Evolutionary conservation across 2,888 invertebrate species (phyloP), one percentile per base, ranked within the genome.

Genomic region (Mamestra brassicae): DNA sequence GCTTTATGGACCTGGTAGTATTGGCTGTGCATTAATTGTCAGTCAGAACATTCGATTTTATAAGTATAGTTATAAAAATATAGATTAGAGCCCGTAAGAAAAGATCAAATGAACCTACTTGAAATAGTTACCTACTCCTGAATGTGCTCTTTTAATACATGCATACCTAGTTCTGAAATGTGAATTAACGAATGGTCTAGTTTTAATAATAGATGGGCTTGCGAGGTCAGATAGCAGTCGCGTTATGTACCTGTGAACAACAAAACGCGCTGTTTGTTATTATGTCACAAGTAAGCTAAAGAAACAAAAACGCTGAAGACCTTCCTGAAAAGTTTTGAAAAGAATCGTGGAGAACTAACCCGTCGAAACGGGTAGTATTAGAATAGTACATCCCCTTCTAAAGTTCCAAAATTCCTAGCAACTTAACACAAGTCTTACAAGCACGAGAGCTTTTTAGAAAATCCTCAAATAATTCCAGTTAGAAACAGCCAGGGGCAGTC

Each of bases 401-500:
- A 52, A 52, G 36, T 10, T 57, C 52, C 0, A 38, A 64, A 42
- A 73, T 42, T 62, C 38, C 17, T 7, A 62, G 0, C 34, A 69
- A 73, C 67, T 61, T 57, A 36, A 1, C 3, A 13, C 13, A 55
- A 74, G 62, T 62, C 74, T 70, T 58, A 34, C 77, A 65, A 45
- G 3, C 26, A 38, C 4, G 62, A 63, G 10, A 69, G 71, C 66
- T 60, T 81, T 74, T 55, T 58, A 64, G 82, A 81, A 85, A 85
- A 77, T 74, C 85, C 86, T 58, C 84, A 58, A 75, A 77, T 81
- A 80, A 80, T 83, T 75, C 80, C 67, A 17, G 36, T 54, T 55
- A 42, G 26, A 57, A 62, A 82, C 65, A 69, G 71, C 77, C 55
- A 58, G 68, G 71, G 83, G 66, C 71, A 83, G 36, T 80, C 78